Evolutionary conservation across 2,113 vertebrate species (phyloP), one percentile per base, ranked within the genome.

Genomic region (Tyrannus savana): DNA sequence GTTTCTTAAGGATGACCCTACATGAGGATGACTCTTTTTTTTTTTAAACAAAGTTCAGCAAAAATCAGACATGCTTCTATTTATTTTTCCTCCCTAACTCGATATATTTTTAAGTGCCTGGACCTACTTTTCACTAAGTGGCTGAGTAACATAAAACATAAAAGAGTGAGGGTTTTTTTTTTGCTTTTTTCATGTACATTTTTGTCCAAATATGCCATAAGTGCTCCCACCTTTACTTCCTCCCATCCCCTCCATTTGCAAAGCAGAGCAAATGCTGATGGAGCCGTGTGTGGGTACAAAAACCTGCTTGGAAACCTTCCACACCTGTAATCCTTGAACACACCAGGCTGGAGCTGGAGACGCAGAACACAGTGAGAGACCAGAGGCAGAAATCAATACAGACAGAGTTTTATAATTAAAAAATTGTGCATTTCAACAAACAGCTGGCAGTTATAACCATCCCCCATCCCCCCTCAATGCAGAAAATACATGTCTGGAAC

Each of bases 401-500:
- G 93, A 90, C 76, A 93, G 73, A 14, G 58, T 4, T 94, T 90
- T 96, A 84, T 96, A 77, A 47, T 94, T 90, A 74, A 86, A 93
- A 96, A 97, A 84, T 41, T 88, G 93, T 92, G 88, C 93, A 93
- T 96, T 96, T 95, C 0, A 2, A 90, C 35, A 4, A 86, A 93
- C 82, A 94, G 79, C 67, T 92, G 92, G 90, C 90, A 89, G 88
- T 90, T 78, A 42, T 27, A 71, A 72, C 31, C 68, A 7, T 59
- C 55, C 82, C 62, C 66, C 67, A 17, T 33, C 44, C 75, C 82
- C 82, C 49, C 49, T 69, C 27, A 63, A 84, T 59, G 79, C 92
- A 90, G 82, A 80, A 86, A 91, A 91, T 47, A 23, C 56, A 37
- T 7, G 58, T 96, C 87, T 96, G 90, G 88, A 81, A 71, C 72